Base-by-base conservation (phyloP, 2,113 vertebrate species). In the Pelmatolapia mariae region DNA sequence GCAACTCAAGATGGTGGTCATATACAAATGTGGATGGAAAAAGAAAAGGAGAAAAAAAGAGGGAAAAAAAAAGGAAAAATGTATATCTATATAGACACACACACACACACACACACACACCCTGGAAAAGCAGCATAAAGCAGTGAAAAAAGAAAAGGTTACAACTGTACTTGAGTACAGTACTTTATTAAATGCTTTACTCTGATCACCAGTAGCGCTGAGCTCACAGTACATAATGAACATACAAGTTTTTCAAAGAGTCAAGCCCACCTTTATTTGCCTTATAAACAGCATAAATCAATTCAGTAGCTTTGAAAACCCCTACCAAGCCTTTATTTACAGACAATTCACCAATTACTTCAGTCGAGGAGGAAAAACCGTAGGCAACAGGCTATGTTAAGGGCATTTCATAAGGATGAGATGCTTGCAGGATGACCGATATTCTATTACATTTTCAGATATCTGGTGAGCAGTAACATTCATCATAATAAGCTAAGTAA, bases 191-290 rank as follows among this genome's bases (percentile, higher is more conserved):
- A 59, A 29, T 81, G 38, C 36, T 59, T 81, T 26, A 29, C 53
- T 81, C 10, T 76, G 12, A 61, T 43, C 80, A 56, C 52, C 47
- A 54, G 78, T 40, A 47, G 52, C 79, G 43, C 19, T 22, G 11
- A 79, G 38, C 53, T 87, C 22, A 36, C 7, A 7, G 5, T n/a
- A 31, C 9, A n/a, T 2, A 80, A 4, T 73, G 22, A 86, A 66
- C 8, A 71, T 3, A 73, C 10, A 59, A 59, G 45, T 29, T 38
- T 50, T 59, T 81, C 82, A 90, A 91, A 90, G 86, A 88, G 88
- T 94, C 89, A 92, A 94, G 89, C 92, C 87, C 88, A 93, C 80
- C 87, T 96, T 96, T 96, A 96, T 96, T 96, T 92, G 91, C 89
- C 92, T 95, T 88, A 91, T 92, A 92, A 94, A 96, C 93, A 95